These are phyloP conservation scores for Pituophis catenifer DNA, from an alignment of 2,113 vertebrate species.

Conservation along the genomic window DNA sequence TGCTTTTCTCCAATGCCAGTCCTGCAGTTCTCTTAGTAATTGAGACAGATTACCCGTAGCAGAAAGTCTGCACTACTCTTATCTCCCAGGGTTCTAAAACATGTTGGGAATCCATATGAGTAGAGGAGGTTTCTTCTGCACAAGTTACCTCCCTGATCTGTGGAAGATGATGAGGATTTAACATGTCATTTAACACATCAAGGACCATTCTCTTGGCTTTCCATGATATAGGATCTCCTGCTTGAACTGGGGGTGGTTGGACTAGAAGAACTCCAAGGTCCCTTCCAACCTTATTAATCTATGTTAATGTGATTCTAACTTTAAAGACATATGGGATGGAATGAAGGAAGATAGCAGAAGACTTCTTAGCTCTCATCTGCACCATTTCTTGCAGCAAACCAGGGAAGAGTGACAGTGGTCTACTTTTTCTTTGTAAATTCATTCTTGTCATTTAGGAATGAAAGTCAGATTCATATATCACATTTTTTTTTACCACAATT, in stretches of 20 bases:
- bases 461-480: neutral
- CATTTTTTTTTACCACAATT: neutral
- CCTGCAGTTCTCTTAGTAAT: neutral
- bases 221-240: neutral
- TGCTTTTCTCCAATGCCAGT: neutral
- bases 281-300: neutral
- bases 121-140: neutral
- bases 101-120: neutral
- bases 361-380: neutral
- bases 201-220: neutral
- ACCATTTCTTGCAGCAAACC: neutral
- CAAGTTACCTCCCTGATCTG: neutral
- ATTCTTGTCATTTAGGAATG: neutral
- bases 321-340: neutral
- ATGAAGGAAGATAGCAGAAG: neutral
- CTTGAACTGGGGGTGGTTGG: neutral
- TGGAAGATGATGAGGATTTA: neutral
- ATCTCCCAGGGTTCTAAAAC: neutral
- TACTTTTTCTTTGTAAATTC: neutral
- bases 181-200: neutral
- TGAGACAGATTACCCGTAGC: neutral
- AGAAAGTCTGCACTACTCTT: neutral
- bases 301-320: neutral
- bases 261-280: neutral
- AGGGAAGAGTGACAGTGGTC: neutral